Evolutionary conservation across 2,888 invertebrate species (phyloP).

Genomic region (Hypomecis punctinalis): DNA sequence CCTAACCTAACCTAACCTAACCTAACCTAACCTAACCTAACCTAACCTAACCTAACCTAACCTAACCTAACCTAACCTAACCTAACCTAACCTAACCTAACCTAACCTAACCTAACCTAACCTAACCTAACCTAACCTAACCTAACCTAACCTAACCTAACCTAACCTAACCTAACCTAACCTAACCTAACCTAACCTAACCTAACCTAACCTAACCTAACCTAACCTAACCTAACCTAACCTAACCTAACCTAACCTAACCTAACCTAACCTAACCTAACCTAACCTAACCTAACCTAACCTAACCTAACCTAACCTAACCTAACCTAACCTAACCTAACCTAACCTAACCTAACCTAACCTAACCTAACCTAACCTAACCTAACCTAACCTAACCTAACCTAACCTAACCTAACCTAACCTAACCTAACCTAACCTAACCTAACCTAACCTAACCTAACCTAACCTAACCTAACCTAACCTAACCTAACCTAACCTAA

Average conservation of each 20-base stretch:
- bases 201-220: constrained; percentile 6
- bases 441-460: too few relatives aligned
- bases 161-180: constrained; percentile 30
- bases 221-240: constrained; percentile 15
- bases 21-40: constrained; percentile 32
- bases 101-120: constrained; percentile 18
- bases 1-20: constrained; percentile 35
- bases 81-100: constrained; percentile 12
- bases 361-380: constrained; percentile 31
- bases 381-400: constrained; percentile 31
- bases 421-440: constrained; percentile 27
- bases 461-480: too few relatives aligned
- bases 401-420: constrained; percentile 31
- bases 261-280: constrained; percentile 20
- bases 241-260: constrained; percentile 15
- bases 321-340: constrained; percentile 32
- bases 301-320: constrained; percentile 32
- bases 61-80: constrained; percentile 28
- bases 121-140: constrained; percentile 34
- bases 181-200: constrained; percentile 25
- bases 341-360: constrained; percentile 32
- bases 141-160: constrained; percentile 36
- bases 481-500: too few relatives aligned
- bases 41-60: constrained; percentile 24
- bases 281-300: constrained; percentile 32